Base-by-base conservation (phyloP, 92 coral and sea anemone species). In the Actinostola sp. region DNA sequence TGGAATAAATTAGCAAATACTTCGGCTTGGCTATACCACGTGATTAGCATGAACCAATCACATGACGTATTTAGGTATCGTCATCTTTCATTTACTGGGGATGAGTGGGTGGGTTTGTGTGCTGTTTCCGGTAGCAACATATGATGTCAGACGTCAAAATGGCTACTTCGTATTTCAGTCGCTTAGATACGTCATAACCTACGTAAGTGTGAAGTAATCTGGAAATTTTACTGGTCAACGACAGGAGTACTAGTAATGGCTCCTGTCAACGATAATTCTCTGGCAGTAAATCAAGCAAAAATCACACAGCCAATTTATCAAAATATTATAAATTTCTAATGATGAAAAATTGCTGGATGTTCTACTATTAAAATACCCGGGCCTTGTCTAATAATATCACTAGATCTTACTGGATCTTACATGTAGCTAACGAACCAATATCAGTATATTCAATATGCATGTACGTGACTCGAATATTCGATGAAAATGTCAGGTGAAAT, bases 21-120 rank as follows among this genome's bases (percentile, higher is more conserved):
- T 76, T 54, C 84, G 84, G 73, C 72, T 75, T 73, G 73, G 81
- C 25, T 57, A 27, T 33, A 64, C 80, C 92, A 82, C 84, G 92
- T 86, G 92, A 66, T 60, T 4, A 17, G 23, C 4, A 1, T 64
- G 30, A 9, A 29, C 92, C 92, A 86, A 86, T 86, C 84, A 76
- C n/a, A 14, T 15, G 43, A 57, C 42, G 53, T n/a, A 25, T 11
- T 63, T 25, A 1, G 19, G 53, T 41, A 52, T 43, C 80, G 87
- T 86, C 91, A 81, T 71, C 87, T 81, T 76, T 67, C 27, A 21
- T 67, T 60, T 54, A 55, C 83, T 17, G 63, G 83, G 79, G 83
- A 72, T 53, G 76, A 67, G 89, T 84, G 89, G 89, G 85, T 64
- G 89, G 84, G 51, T 66, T 66, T 56, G 46, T 66, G 33, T 17